phyloP scores from a whole-genome alignment of 2,113 vertebrate species.

The Melospiza georgiana region DNA sequence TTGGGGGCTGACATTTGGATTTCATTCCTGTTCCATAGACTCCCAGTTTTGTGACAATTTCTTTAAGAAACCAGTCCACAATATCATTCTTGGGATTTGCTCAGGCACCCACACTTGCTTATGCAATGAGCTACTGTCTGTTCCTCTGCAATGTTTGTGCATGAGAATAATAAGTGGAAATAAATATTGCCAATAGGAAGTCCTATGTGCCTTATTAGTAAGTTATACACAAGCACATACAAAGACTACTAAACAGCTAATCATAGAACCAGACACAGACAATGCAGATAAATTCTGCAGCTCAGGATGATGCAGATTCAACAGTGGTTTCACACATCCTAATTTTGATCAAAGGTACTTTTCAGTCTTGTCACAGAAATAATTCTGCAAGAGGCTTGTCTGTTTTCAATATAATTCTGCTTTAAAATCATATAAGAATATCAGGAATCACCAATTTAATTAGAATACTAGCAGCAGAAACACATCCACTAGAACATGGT shows the following conservation, averaged over 20 bases:
- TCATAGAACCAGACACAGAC: not conserved
- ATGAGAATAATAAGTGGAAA: not conserved
- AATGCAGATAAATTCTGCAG: not conserved
- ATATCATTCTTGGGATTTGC: not conserved
- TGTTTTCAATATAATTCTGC: not conserved
- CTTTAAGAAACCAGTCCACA: not conserved
- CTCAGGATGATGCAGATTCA: not conserved
- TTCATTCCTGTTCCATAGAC: not conserved
- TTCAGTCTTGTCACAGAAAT: not conserved
- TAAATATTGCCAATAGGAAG: not conserved
- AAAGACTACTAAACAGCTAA: not conserved
- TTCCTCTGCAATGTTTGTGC: not conserved
- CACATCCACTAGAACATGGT: not conserved
- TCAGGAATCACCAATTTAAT: not conserved
- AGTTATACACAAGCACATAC: not conserved
- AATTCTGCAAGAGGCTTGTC: not conserved
- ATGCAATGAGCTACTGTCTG: not conserved
- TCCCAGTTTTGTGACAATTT: not conserved
- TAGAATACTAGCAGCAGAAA: not conserved
- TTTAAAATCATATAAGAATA: not conserved
- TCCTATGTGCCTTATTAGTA: not conserved
- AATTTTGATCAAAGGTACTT: constrained; percentile 6
- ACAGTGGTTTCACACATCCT: not conserved
- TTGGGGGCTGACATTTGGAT: not conserved
- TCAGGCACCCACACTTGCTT: not conserved